Conservation (phyloP, 2,888 invertebrate genomes). For the Papilio protenor region DNA sequence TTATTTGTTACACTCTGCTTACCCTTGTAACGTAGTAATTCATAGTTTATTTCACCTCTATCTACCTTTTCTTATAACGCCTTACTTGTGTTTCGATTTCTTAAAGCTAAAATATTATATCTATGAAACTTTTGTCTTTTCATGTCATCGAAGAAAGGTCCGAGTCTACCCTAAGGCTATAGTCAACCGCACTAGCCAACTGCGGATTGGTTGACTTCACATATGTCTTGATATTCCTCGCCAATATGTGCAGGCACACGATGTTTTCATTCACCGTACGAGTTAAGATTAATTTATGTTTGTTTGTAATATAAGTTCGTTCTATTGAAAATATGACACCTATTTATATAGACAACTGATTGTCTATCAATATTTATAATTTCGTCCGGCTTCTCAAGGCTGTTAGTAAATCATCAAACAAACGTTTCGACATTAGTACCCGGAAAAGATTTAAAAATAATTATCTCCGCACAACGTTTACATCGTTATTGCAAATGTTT, state of each 20-base stretch:
- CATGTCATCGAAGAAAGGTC: no score
- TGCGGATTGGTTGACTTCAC: no score
- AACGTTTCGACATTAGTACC: not conserved
- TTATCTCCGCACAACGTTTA: not conserved
- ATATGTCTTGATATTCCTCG: no score
- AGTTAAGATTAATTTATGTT: no score
- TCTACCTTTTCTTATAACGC: not conserved
- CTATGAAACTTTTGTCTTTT: no score
- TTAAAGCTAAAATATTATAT: no score
- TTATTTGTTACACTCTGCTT: conserved; percentile 23
- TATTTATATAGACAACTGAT: not conserved
- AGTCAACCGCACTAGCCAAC: no score
- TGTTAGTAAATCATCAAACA: conserved; percentile 2
- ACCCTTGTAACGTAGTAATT: not conserved
- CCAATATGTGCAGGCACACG: no score
- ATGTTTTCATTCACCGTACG: no score
- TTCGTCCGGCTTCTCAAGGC: not conserved
- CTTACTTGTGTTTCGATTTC: no score
- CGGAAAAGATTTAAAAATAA: not conserved
- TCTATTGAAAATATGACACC: not conserved
- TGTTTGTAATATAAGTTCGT: not conserved
- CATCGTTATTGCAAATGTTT: conserved; percentile 8
- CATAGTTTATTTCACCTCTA: not conserved
- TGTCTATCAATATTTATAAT: not conserved
- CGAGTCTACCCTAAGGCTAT: no score